Evolutionary conservation across 1,140 invertebrate species (phyloP).

Genomic region (Plectus sambesii): DNA sequence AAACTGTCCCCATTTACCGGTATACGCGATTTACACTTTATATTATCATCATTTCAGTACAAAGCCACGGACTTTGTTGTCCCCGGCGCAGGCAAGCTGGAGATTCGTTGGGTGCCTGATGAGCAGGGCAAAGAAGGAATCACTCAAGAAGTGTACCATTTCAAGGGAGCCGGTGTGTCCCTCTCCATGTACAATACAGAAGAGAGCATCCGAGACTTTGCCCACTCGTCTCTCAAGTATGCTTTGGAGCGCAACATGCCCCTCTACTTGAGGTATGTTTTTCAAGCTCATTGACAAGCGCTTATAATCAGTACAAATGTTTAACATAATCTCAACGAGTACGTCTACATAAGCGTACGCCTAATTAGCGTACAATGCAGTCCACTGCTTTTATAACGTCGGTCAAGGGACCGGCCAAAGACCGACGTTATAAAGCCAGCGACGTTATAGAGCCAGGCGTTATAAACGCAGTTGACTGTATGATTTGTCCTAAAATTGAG

Average conservation of each 20-base stretch:
- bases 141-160: slow-evolving; percentile 62
- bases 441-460: no score
- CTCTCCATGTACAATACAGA: slow-evolving; percentile 95
- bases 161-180: slow-evolving; percentile 71
- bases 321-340: not conserved
- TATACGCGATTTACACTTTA: no score
- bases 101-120: slow-evolving; percentile 65
- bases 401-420: no score
- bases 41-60: slow-evolving; percentile 54
- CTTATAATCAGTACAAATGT: not conserved
- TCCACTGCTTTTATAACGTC: no score
- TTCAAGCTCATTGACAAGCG: no score
- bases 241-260: slow-evolving; percentile 73
- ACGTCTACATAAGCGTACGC: no score
- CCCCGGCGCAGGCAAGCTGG: slow-evolving; percentile 72
- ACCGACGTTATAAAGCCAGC: no score
- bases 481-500: no score
- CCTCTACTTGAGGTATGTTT: slow-evolving; percentile 63
- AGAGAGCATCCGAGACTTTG: slow-evolving; percentile 74
- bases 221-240: slow-evolving; percentile 81
- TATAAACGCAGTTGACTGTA: no score
- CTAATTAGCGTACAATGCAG: no score
- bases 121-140: slow-evolving; percentile 34
- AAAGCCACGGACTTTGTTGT: slow-evolving; percentile 88
- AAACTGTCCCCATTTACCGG: no score